Percentiles rank a stretch among this genome's conserved stretches.
Conservation (phyloP, 2,797 vertebrate genomes). For the Xyrichtys novacula region DNA sequence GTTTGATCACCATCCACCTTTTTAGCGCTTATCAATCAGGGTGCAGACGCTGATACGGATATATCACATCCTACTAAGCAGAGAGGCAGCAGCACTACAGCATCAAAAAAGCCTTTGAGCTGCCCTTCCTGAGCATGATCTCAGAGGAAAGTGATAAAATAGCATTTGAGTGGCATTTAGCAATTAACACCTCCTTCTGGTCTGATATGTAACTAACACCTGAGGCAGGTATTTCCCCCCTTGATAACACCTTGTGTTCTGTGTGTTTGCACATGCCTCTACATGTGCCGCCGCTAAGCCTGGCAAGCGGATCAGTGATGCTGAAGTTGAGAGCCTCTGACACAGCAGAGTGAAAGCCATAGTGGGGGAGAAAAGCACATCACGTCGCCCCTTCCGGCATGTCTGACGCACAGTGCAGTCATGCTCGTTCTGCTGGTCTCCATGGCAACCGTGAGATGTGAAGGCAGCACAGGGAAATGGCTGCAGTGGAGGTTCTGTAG, state of each 20-base stretch:
- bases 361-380: constrained; percentile 73
- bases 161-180: constrained; percentile 60
- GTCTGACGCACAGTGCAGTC: constrained; percentile 83
- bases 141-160: neutral
- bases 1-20: too few relatives aligned
- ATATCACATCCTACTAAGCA: too few relatives aligned
- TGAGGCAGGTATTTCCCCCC: constrained; percentile 64
- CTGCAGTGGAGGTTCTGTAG: constrained; percentile 77
- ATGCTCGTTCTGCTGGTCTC: constrained; percentile 78
- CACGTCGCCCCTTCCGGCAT: constrained; percentile 79
- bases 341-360: constrained; percentile 78
- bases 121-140: neutral
- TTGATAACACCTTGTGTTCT: constrained; percentile 21
- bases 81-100: neutral
- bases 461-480: constrained; percentile 79
- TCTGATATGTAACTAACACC: constrained; percentile 58
- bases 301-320: constrained; percentile 53
- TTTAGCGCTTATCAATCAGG: too few relatives aligned
- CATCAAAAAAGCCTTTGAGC: neutral
- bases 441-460: constrained; percentile 81
- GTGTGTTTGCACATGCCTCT: constrained; percentile 45
- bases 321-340: constrained; percentile 75
- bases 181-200: constrained; percentile 67
- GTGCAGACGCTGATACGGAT: too few relatives aligned
- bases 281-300: constrained; percentile 55